phyloP scores from a whole-genome alignment of 2,888 invertebrate genomes.

The Rhimphoctona megacephalus region DNA sequence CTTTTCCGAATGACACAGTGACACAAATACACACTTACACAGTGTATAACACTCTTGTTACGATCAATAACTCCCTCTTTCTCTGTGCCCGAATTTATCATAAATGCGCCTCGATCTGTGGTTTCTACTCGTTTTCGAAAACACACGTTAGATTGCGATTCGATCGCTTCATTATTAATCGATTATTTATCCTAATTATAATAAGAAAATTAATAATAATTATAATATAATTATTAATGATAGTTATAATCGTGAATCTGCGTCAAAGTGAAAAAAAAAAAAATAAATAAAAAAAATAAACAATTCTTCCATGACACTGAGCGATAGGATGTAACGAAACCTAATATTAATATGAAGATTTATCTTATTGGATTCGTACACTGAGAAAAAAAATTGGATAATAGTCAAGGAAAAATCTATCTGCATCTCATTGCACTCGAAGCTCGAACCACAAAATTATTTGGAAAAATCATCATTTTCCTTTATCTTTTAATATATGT shows the following conservation, averaged over 20 bases:
- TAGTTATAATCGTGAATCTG: slow-evolving; percentile 17
- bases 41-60: slow-evolving; percentile 23
- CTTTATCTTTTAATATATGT: not conserved
- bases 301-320: slow-evolving; percentile 45
- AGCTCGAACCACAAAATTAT: not conserved
- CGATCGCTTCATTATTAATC: slow-evolving; percentile 38
- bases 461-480: slow-evolving; percentile 5
- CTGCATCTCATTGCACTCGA: slow-evolving; percentile 44
- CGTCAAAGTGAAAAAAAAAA: slow-evolving; percentile 12
- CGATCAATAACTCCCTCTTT: slow-evolving; percentile 42
- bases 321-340: slow-evolving; percentile 17
- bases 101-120: slow-evolving; percentile 30
- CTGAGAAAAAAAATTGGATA: slow-evolving; percentile 8
- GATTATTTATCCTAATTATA: slow-evolving; percentile 15
- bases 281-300: not conserved
- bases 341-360: slow-evolving; percentile 5
- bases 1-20: slow-evolving; percentile 7
- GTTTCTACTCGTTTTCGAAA: slow-evolving; percentile 12
- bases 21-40: slow-evolving; percentile 2
- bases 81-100: slow-evolving; percentile 36
- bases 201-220: slow-evolving; percentile 27
- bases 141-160: not conserved
- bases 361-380: slow-evolving; percentile 13
- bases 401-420: slow-evolving; percentile 16
- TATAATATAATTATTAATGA: not conserved